Conservation (phyloP, 2,113 vertebrate species). For the Conger conger region DNA sequence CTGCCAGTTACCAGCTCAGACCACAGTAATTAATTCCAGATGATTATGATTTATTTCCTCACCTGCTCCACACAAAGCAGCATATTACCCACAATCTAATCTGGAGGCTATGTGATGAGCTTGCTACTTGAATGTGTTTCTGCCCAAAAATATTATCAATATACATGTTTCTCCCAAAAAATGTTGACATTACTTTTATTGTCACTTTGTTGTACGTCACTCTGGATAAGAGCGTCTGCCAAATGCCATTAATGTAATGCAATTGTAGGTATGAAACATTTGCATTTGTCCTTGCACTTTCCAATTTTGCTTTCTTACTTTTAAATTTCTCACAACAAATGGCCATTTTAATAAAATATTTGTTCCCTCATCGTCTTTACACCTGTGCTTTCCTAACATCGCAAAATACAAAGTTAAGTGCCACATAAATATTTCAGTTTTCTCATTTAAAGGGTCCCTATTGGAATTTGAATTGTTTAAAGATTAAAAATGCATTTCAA, state of each 20-base stretch:
- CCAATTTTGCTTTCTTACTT: conserved; percentile 29
- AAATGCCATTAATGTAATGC: too few relatives aligned
- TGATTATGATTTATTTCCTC: neutral
- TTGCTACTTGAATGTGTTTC: neutral
- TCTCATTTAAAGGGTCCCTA: conserved; percentile 65
- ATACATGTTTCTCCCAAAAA: neutral
- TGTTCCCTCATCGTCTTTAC: conserved; percentile 50
- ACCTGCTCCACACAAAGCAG: conserved; percentile 4
- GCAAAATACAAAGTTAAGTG: conserved; percentile 64
- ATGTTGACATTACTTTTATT: neutral
- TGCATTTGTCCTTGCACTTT: neutral
- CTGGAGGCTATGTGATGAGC: neutral
- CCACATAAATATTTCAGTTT: conserved; percentile 66
- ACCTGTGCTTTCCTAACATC: conserved; percentile 62
- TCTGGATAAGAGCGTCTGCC: too few relatives aligned
- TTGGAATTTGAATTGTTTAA: conserved; percentile 57
- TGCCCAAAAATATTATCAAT: neutral
- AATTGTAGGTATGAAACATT: neutral
- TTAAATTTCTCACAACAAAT: conserved; percentile 37
- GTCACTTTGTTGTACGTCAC: too few relatives aligned
- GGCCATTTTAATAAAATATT: conserved; percentile 65
- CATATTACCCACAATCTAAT: conserved; percentile 1
- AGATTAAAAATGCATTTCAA: conserved; percentile 53
- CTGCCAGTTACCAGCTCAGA: conserved; percentile 50
- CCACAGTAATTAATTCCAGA: neutral